Conservation (phyloP, 2,113 vertebrate genomes). For the Hippocampus abdominalis region DNA sequence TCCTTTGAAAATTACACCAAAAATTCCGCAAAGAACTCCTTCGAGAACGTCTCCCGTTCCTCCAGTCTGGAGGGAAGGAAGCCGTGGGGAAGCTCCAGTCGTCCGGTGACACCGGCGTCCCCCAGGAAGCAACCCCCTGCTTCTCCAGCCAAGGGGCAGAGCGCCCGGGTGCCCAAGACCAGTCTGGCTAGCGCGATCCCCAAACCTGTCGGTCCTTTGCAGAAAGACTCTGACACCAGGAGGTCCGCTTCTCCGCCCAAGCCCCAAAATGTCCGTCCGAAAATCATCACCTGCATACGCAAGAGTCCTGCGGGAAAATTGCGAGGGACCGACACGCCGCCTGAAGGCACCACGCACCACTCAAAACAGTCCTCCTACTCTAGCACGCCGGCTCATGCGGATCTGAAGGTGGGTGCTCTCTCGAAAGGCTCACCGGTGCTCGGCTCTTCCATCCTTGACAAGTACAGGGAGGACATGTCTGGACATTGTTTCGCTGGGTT, state of each 20-base stretch:
- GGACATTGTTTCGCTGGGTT: conserved; percentile 71
- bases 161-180: conserved; percentile 69
- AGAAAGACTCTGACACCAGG: conserved; percentile 74
- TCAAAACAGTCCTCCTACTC: conserved; percentile 63
- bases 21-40: conserved; percentile 57
- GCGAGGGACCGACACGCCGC: conserved; percentile 62
- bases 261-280: conserved; percentile 87
- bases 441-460: conserved; percentile 77
- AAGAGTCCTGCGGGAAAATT: conserved; percentile 79
- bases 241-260: conserved; percentile 69
- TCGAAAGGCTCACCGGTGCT: conserved; percentile 54
- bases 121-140: conserved; percentile 55
- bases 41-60: conserved; percentile 53
- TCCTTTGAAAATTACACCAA: conserved; percentile 63
- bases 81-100: conserved; percentile 69
- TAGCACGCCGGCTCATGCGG: conserved; percentile 61
- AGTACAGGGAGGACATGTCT: conserved; percentile 81
- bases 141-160: conserved; percentile 61
- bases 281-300: conserved; percentile 94
- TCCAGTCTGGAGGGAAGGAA: conserved; percentile 67
- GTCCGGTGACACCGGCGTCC: conserved; percentile 53
- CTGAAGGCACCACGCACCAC: conserved; percentile 63
- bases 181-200: conserved; percentile 77
- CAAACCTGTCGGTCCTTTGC: conserved; percentile 71
- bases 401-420: conserved; percentile 67